Percentiles rank a stretch among this genome's conserved stretches.
These are phyloP conservation scores for Antitype chi DNA, from an alignment of 2,888 invertebrate genomes.

Conservation along the genomic window DNA sequence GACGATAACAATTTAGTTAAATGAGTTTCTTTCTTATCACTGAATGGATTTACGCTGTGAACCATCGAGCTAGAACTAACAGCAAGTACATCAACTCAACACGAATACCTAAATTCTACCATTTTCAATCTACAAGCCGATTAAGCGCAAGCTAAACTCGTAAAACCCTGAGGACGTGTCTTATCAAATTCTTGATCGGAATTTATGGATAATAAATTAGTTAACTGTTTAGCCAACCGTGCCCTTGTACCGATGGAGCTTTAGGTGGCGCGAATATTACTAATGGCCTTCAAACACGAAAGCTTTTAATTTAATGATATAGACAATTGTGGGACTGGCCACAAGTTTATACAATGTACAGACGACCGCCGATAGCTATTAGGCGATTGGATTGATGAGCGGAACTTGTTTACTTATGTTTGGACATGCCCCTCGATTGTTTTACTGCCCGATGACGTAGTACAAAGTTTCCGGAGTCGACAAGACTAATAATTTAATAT, in stretches of 20 bases:
- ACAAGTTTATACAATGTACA: conserved; percentile 63
- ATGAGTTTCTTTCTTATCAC: conserved; percentile 46
- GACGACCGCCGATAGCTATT: conserved; percentile 68
- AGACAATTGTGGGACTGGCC: conserved; percentile 73
- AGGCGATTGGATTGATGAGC: conserved; percentile 73
- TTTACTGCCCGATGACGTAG: conserved; percentile 33
- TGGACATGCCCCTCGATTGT: conserved; percentile 49
- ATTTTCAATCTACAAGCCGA: conserved; percentile 66
- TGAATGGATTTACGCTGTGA: conserved; percentile 28
- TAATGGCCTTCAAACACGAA: conserved; percentile 84
- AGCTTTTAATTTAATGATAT: conserved; percentile 84
- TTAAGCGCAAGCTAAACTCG: conserved; percentile 72
- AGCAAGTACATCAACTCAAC: conserved; percentile 46
- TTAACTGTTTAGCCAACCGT: conserved; percentile 78
- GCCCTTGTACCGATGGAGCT: conserved; percentile 76
- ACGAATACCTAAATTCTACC: conserved; percentile 65
- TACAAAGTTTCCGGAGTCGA: not conserved
- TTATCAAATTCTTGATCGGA: conserved; percentile 82
- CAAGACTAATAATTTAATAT: not conserved
- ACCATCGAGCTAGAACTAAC: conserved; percentile 41
- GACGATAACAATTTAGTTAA: conserved; percentile 27
- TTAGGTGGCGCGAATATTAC: conserved; percentile 81
- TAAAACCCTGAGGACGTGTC: conserved; percentile 79
- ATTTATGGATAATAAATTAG: conserved; percentile 85
- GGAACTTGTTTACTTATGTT: conserved; percentile 60